A percentile compares a stretch with the other conserved stretches of the same genome.
These are phyloP conservation scores for Neodiprion fabricii DNA, from an alignment of 1,140 invertebrate genomes.

Conservation along the genomic window DNA sequence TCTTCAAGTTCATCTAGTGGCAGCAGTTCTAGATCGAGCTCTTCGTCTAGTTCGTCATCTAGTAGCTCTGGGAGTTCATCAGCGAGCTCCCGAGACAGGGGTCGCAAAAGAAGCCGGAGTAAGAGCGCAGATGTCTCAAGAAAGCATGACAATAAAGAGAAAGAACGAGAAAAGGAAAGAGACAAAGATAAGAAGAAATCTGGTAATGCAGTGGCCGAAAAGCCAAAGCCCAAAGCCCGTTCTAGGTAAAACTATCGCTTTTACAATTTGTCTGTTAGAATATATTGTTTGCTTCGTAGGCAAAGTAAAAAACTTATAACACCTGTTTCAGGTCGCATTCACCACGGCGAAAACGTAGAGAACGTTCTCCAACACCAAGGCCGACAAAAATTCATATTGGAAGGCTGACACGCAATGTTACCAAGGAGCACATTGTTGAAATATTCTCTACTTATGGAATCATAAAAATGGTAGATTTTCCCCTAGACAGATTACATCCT, in stretches of 20 bases:
- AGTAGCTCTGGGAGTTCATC: constrained; percentile 74
- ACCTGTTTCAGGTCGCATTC: constrained; percentile 60
- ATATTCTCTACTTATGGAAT: constrained; percentile 94
- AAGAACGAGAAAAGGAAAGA: constrained; percentile 61
- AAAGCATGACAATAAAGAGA: constrained; percentile 62
- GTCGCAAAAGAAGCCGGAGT: constrained; percentile 57
- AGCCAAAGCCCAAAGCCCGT: constrained; percentile 63
- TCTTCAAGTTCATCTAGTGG: constrained; percentile 66
- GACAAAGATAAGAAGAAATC: constrained; percentile 65
- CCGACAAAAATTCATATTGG: constrained; percentile 94
- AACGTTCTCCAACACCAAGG: constrained; percentile 83
- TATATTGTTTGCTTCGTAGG: constrained; percentile 34
- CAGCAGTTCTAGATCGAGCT: constrained; percentile 72
- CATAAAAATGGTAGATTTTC: constrained; percentile 90
- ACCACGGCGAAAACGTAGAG: constrained; percentile 68
- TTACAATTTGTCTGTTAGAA: constrained; percentile 42
- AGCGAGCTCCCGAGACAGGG: constrained; percentile 63
- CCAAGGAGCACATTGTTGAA: constrained; percentile 91
- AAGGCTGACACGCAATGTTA: constrained; percentile 89
- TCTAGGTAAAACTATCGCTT: constrained; percentile 56
- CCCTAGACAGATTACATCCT: constrained; percentile 84
- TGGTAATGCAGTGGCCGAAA: constrained; percentile 62
- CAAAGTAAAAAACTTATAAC: constrained; percentile 17
- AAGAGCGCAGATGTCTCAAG: constrained; percentile 60
- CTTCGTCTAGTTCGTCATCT: constrained; percentile 71